Evolutionary conservation across 2,888 invertebrate species (phyloP).

Genomic region (Phymatocera aterrima): DNA sequence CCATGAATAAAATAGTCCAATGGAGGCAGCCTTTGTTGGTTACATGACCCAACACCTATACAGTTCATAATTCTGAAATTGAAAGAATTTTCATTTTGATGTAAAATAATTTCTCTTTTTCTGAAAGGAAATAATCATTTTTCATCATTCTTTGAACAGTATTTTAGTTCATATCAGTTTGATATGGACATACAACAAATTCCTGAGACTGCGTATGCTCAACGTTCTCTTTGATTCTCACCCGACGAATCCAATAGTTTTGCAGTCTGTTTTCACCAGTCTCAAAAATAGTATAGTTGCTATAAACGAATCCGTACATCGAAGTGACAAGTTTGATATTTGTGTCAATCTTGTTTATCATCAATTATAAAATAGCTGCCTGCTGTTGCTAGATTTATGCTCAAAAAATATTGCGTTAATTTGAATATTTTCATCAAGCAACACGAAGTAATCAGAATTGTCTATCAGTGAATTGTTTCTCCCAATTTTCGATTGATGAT

Average conservation of each 20-base stretch:
- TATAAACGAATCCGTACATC: constrained; percentile 29
- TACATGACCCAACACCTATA: too few species aligned
- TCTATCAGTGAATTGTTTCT: not conserved
- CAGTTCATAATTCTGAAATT: too few species aligned
- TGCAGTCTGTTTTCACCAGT: constrained; percentile 30
- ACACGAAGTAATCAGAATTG: not conserved
- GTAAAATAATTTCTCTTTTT: too few species aligned
- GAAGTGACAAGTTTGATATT: constrained; percentile 16
- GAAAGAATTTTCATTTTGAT: not conserved
- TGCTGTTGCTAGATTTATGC: constrained; percentile 2
- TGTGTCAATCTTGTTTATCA: too few species aligned
- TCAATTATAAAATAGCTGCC: constrained; percentile 26
- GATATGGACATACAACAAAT: not conserved
- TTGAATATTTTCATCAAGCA: not conserved
- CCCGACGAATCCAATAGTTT: not conserved
- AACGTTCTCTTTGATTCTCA: constrained; percentile 4
- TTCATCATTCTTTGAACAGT: constrained; percentile 10
- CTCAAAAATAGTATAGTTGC: constrained; percentile 34
- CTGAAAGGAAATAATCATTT: too few species aligned
- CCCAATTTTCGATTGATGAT: not conserved
- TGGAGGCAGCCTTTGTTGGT: too few species aligned
- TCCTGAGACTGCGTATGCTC: not conserved
- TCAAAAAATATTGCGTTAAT: not conserved
- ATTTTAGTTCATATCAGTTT: not conserved
- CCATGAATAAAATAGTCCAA: too few species aligned